Base-by-base conservation (phyloP, 2,888 invertebrate genomes). In the Cenopis cana region DNA sequence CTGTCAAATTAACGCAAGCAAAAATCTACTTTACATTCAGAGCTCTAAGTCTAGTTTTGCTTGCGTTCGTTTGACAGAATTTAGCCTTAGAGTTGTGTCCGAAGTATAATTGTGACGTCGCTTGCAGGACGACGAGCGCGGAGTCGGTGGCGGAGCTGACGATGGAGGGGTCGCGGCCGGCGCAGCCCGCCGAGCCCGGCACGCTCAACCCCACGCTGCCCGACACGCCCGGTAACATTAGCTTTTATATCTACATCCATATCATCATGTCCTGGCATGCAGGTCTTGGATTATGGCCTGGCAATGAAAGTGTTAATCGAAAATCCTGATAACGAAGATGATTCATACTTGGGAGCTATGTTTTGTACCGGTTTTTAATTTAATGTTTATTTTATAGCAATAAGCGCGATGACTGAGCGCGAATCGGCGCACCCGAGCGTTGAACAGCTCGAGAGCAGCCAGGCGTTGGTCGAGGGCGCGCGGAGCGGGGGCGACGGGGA, bases 381-480 rank as follows among this genome's bases (percentile, higher is more conserved):
- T 29, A 4, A 5, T 29, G 29, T 29, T 5, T 29, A 29, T 29
- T 29, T 50, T 68, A 6, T 78, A 95, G 97, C 96, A 18, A 97
- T 98, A 76, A 96, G 96, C 66, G 96, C 97, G 77, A 99, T 99
- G 97, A 99, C 99, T 5, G 99, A 99, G 88, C 95, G 97, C 71
- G 98, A 98, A 84, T 97, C 97, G 0, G 98, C 99, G 0, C 98
- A 98, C 93, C 97, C 96, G 20, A 81, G 91, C 74, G 74, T 96
- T 0, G 78, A 73, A 82, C 85, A 78, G 64, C 73, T 77, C 24
- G 79, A 80, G 33, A 68, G 76, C n/a, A 72, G 64, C 50, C 82
- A 76, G 62, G 69, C 80, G 33, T 80, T 89, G 72, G 77, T 88
- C 77, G 86, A 54, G 2, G 86, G 59, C 79, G 80, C 64, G 36